Conservation (phyloP, 1,140 invertebrate genomes). For the Caenorhabditis remanei region DNA sequence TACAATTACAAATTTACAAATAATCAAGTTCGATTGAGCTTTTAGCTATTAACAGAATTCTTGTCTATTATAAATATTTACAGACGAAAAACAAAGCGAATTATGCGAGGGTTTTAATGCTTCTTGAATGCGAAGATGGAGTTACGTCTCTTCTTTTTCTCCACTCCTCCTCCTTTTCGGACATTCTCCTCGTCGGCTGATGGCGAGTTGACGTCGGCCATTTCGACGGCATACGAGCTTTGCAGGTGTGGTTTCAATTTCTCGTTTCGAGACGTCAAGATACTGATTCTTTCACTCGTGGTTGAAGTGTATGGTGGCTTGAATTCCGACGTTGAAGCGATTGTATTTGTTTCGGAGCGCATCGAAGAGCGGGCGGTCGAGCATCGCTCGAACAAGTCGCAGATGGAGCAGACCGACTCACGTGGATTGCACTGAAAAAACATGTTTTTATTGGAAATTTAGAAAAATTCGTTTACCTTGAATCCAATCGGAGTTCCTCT, state of each 20-base stretch:
- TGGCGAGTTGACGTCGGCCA: neutral
- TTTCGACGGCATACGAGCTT: neutral
- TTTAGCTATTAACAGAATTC: no score
- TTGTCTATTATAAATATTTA: no score
- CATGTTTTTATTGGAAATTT: neutral
- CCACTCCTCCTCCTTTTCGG: neutral
- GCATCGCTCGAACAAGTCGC: neutral
- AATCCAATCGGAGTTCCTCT: slow-evolving; percentile 19
- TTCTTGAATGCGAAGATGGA: no score
- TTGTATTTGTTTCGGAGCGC: neutral
- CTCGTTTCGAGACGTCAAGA: neutral
- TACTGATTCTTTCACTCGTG: neutral
- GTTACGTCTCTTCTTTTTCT: neutral
- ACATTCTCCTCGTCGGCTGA: slow-evolving; percentile 13
- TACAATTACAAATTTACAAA: no score
- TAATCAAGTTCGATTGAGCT: no score
- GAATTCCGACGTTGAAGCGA: neutral
- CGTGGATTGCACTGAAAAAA: slow-evolving; percentile 16
- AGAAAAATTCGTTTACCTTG: neutral
- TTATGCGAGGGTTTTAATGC: no score
- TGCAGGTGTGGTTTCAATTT: neutral
- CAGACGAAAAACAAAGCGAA: no score
- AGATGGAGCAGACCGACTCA: slow-evolving; percentile 9
- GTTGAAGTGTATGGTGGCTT: slow-evolving; percentile 21
- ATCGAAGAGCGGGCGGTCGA: neutral